These are phyloP conservation scores for Watsonalla cultraria DNA, from an alignment of 2,888 invertebrate species.

Conservation along the genomic window DNA sequence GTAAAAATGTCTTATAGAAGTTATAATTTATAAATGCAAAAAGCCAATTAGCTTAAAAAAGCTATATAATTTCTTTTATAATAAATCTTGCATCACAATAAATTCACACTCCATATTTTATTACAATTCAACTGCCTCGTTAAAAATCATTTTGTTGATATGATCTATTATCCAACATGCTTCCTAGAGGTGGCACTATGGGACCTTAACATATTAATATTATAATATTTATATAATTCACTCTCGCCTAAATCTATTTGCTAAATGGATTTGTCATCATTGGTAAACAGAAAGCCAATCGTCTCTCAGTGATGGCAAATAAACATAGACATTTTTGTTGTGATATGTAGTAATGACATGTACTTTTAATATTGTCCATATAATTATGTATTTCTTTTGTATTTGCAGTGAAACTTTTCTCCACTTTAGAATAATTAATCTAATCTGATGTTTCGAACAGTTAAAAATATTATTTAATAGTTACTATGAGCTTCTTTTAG, in stretches of 20 bases:
- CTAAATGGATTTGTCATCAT: neutral
- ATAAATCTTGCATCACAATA: slow-evolving; percentile 7
- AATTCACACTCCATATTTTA: slow-evolving; percentile 13
- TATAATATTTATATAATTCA: neutral
- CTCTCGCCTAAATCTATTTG: neutral
- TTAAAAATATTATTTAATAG: slow-evolving; percentile 12
- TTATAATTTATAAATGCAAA: slow-evolving; percentile 17
- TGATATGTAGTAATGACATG: slow-evolving; percentile 63
- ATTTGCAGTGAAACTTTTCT: too few relatives aligned
- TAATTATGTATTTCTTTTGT: neutral
- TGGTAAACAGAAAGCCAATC: neutral
- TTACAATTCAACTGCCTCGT: slow-evolving; percentile 2
- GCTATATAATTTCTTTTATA: slow-evolving; percentile 27
- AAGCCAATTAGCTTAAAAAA: slow-evolving; percentile 46
- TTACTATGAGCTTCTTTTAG: slow-evolving; percentile 3
- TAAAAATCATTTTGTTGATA: slow-evolving; percentile 14
- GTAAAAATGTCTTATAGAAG: neutral
- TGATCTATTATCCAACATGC: slow-evolving; percentile 24
- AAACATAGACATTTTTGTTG: slow-evolving; percentile 19
- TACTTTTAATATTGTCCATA: slow-evolving; percentile 24
- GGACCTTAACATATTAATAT: slow-evolving; percentile 30
- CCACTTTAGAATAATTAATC: slow-evolving; percentile 3
- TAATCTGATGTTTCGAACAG: slow-evolving; percentile 25
- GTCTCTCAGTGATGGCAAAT: slow-evolving; percentile 1
- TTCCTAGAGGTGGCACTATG: slow-evolving; percentile 49